Evolutionary conservation across 2,797 vertebrate species (phyloP).

Genomic region (Esox lucius): DNA sequence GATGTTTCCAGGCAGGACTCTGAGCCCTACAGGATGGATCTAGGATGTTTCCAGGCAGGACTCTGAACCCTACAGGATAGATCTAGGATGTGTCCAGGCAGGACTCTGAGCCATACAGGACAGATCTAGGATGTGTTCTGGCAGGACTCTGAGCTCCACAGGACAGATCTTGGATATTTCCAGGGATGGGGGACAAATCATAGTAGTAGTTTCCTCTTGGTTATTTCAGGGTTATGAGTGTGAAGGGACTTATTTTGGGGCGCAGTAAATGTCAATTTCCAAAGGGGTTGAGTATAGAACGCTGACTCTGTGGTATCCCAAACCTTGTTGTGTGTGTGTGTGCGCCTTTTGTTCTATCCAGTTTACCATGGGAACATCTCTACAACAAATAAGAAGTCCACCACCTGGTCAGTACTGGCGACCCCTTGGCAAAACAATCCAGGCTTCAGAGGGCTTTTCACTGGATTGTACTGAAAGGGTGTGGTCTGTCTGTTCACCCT

Average conservation of each 20-base stretch:
- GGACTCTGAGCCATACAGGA: slow-evolving; percentile 18
- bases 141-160: neutral
- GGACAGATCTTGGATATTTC: slow-evolving; percentile 36
- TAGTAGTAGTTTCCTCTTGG: slow-evolving; percentile 57
- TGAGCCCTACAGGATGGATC: too few species aligned
- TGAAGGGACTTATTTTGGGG: slow-evolving; percentile 73
- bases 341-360: slow-evolving; percentile 41
- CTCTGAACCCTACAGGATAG: too few species aligned
- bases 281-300: slow-evolving; percentile 62
- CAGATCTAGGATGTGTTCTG: neutral
- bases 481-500: slow-evolving; percentile 42
- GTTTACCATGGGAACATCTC: slow-evolving; percentile 80
- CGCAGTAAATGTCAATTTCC: slow-evolving; percentile 76
- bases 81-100: slow-evolving; percentile 46
- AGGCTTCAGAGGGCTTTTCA: slow-evolving; percentile 64
- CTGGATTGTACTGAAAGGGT: slow-evolving; percentile 69
- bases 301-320: slow-evolving; percentile 72
- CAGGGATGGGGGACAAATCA: slow-evolving; percentile 47
- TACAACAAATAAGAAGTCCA: slow-evolving; percentile 72
- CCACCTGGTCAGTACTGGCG: slow-evolving; percentile 55
- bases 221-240: slow-evolving; percentile 71
- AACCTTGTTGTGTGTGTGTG: slow-evolving; percentile 44
- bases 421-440: slow-evolving; percentile 67
- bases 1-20: neutral
- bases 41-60: neutral